These are phyloP conservation scores for Struthidea cinerea DNA, from an alignment of 2,113 vertebrate species.

Conservation along the genomic window DNA sequence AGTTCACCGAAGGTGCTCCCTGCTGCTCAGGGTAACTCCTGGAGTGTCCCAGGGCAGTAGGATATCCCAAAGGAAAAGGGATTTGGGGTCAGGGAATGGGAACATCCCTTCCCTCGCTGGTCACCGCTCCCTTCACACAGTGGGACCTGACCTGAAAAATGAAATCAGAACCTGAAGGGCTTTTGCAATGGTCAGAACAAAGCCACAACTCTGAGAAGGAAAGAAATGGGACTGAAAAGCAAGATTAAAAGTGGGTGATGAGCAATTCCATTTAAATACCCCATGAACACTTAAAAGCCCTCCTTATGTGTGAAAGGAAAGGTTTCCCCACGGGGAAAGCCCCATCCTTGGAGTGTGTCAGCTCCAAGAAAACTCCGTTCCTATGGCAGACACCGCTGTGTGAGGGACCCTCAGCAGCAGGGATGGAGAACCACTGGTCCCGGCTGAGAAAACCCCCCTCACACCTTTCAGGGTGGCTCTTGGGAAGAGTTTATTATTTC, in stretches of 20 bases:
- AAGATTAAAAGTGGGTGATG: background rate
- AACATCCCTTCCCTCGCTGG: accelerated
- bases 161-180: background rate
- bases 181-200: background rate
- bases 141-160: background rate
- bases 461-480: background rate
- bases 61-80: background rate
- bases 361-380: background rate
- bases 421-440: background rate
- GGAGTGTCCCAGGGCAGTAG: accelerated
- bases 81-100: background rate
- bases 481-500: background rate
- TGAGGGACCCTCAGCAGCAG: background rate
- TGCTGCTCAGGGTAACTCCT: accelerated
- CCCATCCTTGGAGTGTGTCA: background rate
- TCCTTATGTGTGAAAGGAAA: background rate
- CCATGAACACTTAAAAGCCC: accelerated
- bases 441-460: background rate
- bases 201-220: background rate
- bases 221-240: background rate
- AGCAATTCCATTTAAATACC: background rate
- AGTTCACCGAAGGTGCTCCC: background rate
- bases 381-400: background rate
- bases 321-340: background rate
- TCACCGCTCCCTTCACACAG: accelerated